These are phyloP conservation scores for Epinotia nisella DNA, from an alignment of 2,888 invertebrate genomes.

Conservation along the genomic window DNA sequence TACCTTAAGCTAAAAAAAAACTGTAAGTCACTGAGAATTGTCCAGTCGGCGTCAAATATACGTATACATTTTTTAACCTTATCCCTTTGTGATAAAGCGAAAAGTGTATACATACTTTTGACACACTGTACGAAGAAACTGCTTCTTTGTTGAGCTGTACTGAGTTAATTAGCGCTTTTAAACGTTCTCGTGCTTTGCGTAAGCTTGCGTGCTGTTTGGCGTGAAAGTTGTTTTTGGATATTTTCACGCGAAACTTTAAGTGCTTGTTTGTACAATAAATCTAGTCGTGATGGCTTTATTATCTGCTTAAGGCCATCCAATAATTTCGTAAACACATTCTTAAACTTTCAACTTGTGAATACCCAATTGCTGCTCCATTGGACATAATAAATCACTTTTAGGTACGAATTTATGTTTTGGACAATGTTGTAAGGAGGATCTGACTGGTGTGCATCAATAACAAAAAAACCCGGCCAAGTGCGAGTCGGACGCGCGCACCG, in stretches of 20 bases:
- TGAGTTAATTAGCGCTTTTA: constrained; percentile 26
- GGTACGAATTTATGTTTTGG: no score
- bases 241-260: constrained; percentile 1
- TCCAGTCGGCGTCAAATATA: not conserved
- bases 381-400: no score
- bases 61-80: not conserved
- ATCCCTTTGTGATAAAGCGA: no score
- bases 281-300: not conserved
- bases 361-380: no score
- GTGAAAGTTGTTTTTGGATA: constrained; percentile 31
- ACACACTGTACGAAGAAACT: not conserved
- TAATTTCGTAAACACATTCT: not conserved
- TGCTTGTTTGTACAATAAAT: constrained; percentile 24
- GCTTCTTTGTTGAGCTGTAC: not conserved
- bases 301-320: not conserved
- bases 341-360: not conserved
- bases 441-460: no score
- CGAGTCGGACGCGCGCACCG: no score
- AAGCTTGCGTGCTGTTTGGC: constrained; percentile 18
- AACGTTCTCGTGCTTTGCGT: constrained; percentile 23
- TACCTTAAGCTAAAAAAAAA: not conserved
- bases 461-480: no score
- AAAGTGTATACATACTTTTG: no score
- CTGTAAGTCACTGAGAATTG: not conserved
- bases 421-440: no score